A percentile compares a stretch with the other conserved stretches of the same genome.
Evolutionary conservation across 2,797 vertebrate species (phyloP).

Genomic region (Peromyscus attwateri): DNA sequence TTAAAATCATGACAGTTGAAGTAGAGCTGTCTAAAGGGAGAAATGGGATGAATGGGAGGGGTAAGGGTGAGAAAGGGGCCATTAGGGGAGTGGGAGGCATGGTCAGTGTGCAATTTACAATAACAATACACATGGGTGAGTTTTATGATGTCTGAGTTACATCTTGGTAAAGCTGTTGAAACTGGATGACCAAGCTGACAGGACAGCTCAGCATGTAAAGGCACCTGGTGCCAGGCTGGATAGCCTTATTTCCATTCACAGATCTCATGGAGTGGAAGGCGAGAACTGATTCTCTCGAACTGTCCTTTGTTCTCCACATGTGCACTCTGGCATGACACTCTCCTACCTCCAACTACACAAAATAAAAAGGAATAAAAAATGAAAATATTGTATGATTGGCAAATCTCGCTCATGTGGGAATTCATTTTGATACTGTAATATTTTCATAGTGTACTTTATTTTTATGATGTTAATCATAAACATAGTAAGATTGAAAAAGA

Average conservation of each 20-base stretch:
- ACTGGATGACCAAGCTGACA: neutral
- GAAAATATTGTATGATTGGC: neutral
- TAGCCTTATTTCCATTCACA: neutral
- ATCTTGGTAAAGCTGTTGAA: neutral
- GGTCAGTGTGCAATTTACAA: neutral
- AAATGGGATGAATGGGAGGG: neutral
- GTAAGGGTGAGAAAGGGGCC: neutral
- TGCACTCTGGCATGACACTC: neutral
- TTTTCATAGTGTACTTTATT: constrained; percentile 24
- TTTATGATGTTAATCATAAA: constrained; percentile 22
- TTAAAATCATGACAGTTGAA: neutral
- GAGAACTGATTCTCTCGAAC: neutral
- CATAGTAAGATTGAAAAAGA: constrained; percentile 45
- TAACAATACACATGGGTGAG: neutral
- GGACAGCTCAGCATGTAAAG: neutral
- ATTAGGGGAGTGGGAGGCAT: too few species aligned
- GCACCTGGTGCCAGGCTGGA: too few species aligned
- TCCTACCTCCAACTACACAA: neutral
- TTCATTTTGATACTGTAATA: neutral
- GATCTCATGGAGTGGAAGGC: neutral
- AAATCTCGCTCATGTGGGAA: constrained; percentile 22
- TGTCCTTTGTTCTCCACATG: neutral
- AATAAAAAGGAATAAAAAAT: neutral
- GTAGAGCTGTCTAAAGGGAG: neutral
- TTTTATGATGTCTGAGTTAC: neutral